These are phyloP conservation scores for Pegoplata infirma DNA, from an alignment of 2,888 invertebrate genomes.

Conservation along the genomic window DNA sequence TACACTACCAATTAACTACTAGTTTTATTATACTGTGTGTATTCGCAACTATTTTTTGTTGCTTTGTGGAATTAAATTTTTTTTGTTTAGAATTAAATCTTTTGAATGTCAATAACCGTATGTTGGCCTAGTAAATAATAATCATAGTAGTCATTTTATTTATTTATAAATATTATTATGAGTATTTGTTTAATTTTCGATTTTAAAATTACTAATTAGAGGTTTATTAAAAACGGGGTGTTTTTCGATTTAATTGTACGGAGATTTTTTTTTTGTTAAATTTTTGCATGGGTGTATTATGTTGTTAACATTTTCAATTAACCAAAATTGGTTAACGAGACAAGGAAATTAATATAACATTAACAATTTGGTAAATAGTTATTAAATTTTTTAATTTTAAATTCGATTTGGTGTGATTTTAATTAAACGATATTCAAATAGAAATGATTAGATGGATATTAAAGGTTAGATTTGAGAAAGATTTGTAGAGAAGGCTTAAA, in stretches of 20 bases:
- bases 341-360: slow-evolving; percentile 53
- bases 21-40: background rate
- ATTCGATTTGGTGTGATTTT: background rate
- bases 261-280: too few species aligned
- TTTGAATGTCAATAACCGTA: slow-evolving; percentile 56
- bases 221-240: background rate
- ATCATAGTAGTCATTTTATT: slow-evolving; percentile 9
- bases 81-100: slow-evolving; percentile 10
- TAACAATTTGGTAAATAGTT: background rate
- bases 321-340: slow-evolving; percentile 60
- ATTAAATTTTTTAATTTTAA: background rate
- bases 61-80: background rate
- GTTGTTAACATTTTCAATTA: slow-evolving; percentile 53
- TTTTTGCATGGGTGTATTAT: slow-evolving; percentile 3
- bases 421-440: background rate
- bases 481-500: too few species aligned
- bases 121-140: slow-evolving; percentile 50
- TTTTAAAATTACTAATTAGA: background rate
- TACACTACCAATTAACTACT: background rate
- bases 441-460: too few species aligned
- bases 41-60: background rate
- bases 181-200: slow-evolving; percentile 5
- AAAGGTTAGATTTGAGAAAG: too few species aligned
- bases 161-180: background rate
- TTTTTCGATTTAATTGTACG: background rate